Percentiles rank a stretch among this genome's conserved stretches.
Evolutionary conservation across 2,113 vertebrate species (phyloP).

Genomic region (Chloroceryle aenea): DNA sequence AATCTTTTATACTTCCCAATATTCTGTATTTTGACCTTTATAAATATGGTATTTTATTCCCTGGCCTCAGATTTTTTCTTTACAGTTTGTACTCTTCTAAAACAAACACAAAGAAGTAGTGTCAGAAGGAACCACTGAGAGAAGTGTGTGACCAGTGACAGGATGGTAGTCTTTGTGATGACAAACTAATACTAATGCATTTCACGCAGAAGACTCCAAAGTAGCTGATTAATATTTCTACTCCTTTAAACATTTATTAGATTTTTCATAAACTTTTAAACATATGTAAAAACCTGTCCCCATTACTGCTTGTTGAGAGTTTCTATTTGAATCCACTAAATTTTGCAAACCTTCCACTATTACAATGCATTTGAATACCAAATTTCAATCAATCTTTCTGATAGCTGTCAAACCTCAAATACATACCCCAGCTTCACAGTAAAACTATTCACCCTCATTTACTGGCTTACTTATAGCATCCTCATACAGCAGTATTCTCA

Average conservation of each 20-base stretch:
- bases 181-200: not conserved
- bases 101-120: not conserved
- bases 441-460: not conserved
- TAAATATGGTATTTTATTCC: not conserved
- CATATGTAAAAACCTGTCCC: not conserved
- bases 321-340: not conserved
- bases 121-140: not conserved
- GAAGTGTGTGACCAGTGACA: not conserved
- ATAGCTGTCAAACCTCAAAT: not conserved
- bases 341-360: not conserved
- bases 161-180: not conserved
- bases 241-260: not conserved
- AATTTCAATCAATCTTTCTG: not conserved
- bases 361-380: not conserved
- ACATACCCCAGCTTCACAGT: not conserved
- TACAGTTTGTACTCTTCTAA: not conserved
- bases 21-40: not conserved
- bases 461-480: not conserved
- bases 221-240: not conserved
- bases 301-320: not conserved
- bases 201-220: not conserved
- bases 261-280: not conserved
- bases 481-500: not conserved
- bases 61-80: not conserved
- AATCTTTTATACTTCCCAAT: not conserved